phyloP scores from a whole-genome alignment of 2,113 vertebrate species.

The Serilophus lunatus region DNA sequence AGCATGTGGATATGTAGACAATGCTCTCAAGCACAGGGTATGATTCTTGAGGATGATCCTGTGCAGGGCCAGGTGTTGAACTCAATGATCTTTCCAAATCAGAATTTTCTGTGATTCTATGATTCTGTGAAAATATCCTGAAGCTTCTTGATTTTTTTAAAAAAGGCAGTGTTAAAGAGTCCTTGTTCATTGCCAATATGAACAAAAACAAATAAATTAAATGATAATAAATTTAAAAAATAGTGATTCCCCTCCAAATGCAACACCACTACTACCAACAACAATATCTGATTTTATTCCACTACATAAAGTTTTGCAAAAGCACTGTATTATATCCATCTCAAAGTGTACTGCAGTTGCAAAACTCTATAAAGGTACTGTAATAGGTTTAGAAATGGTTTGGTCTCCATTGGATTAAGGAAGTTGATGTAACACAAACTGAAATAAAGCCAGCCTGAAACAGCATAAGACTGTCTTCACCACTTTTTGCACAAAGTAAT shows the following conservation, averaged over 20 bases:
- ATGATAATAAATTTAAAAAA: background rate
- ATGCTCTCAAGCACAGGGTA: background rate
- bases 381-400: background rate
- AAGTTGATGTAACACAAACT: background rate
- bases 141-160: background rate
- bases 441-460: background rate
- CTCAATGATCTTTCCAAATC: background rate
- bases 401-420: background rate
- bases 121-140: background rate
- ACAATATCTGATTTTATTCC: background rate
- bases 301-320: background rate
- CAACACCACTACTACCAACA: accelerated
- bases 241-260: background rate
- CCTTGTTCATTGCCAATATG: background rate
- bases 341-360: background rate
- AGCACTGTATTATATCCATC: background rate
- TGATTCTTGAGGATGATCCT: background rate
- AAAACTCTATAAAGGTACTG: background rate
- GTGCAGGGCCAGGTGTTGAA: background rate
- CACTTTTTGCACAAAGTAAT: background rate
- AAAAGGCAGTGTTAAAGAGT: background rate
- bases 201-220: background rate
- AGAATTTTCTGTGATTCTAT: background rate
- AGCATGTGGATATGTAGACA: background rate
- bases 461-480: background rate